A percentile compares a stretch with the other conserved stretches of the same genome.
Evolutionary conservation across 1,140 invertebrate species (phyloP).

Genomic region (Apis laboriosa): DNA sequence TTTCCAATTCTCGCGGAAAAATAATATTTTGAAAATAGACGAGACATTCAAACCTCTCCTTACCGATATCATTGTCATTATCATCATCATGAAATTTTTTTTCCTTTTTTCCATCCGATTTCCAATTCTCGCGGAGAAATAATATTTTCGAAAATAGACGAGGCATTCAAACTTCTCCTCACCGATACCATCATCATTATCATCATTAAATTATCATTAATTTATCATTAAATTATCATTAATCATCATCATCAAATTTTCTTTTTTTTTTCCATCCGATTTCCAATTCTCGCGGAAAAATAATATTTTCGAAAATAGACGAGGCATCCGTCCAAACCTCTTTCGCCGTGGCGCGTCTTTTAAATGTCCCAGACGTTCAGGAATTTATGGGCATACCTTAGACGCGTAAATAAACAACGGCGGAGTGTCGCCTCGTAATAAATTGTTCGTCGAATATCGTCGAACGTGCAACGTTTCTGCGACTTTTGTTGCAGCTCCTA

Average conservation of each 20-base stretch:
- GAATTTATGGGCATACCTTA: conserved; percentile 21
- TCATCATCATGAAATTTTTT: too few species aligned
- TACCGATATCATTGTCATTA: too few species aligned
- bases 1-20: not conserved
- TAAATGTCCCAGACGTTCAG: conserved; percentile 31
- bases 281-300: not conserved
- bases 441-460: conserved; percentile 11
- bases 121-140: too few species aligned
- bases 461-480: not conserved
- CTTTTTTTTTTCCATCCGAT: too few species aligned
- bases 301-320: conserved; percentile 40
- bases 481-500: not conserved
- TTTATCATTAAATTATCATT: too few species aligned
- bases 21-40: conserved; percentile 37
- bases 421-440: not conserved
- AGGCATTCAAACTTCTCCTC: too few species aligned
- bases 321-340: not conserved
- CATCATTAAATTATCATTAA: too few species aligned
- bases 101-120: too few species aligned
- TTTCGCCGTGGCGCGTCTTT: not conserved
- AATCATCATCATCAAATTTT: too few species aligned
- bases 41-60: not conserved
- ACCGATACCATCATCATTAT: too few species aligned
- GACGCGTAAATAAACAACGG: conserved; percentile 9
- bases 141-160: too few species aligned